phyloP scores from a whole-genome alignment of 2,888 invertebrate genomes.

The Charanyca ferruginea region DNA sequence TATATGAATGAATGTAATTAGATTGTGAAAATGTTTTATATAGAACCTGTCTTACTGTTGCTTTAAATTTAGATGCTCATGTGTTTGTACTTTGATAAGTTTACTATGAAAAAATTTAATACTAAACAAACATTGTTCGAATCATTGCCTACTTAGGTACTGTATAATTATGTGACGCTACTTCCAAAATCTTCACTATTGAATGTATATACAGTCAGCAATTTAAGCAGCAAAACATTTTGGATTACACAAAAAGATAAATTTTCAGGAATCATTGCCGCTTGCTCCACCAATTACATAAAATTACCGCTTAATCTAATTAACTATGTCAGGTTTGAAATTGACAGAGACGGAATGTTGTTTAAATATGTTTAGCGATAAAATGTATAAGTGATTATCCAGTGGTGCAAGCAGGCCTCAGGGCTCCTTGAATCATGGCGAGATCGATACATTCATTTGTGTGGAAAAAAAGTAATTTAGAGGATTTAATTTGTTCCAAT shows the following conservation, averaged over 20 bases:
- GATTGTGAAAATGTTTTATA: constrained; percentile 67
- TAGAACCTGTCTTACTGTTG: constrained; percentile 28
- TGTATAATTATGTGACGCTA: not conserved
- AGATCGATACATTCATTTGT: too few relatives aligned
- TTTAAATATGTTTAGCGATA: not conserved
- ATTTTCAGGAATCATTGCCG: not conserved
- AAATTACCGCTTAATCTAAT: not conserved
- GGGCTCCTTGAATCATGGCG: too few relatives aligned
- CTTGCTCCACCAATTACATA: not conserved
- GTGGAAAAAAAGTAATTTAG: too few relatives aligned
- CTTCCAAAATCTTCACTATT: not conserved
- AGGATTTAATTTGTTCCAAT: too few relatives aligned
- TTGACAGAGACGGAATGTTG: not conserved
- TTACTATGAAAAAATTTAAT: not conserved
- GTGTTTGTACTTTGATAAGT: not conserved
- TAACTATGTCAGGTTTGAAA: not conserved
- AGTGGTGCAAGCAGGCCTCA: not conserved
- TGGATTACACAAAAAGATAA: too few relatives aligned
- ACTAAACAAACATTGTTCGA: not conserved
- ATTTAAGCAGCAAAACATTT: too few relatives aligned
- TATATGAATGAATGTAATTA: constrained; percentile 72
- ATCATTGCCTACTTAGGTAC: not conserved
- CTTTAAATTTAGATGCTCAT: constrained; percentile 10
- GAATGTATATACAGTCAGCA: too few relatives aligned
- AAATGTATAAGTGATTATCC: not conserved